phyloP scores from a whole-genome alignment of 2,888 invertebrate species.

The Metallyticus violacea region DNA sequence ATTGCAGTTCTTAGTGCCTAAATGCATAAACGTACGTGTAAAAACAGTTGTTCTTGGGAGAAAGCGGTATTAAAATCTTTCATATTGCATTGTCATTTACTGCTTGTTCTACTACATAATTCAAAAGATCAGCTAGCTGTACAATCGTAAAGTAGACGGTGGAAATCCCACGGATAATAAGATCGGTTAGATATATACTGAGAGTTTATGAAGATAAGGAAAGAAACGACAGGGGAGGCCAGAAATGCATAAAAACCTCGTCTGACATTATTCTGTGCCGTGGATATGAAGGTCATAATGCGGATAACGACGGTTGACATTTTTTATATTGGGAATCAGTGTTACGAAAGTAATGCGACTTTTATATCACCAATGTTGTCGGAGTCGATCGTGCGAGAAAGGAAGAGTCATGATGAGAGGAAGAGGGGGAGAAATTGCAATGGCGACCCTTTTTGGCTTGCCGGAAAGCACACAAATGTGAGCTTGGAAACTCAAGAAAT shows the following conservation, averaged over 20 bases:
- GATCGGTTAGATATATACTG: background rate
- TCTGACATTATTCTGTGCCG: background rate
- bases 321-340: slow-evolving; percentile 3
- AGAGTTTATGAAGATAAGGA: background rate
- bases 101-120: background rate
- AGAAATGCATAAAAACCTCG: background rate
- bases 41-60: too few relatives aligned
- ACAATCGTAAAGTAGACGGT: background rate
- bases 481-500: background rate
- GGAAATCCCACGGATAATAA: background rate
- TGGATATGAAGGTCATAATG: background rate
- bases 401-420: background rate
- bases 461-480: background rate
- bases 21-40: too few relatives aligned
- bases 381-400: background rate
- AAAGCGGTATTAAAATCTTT: too few relatives aligned
- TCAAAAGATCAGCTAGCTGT: background rate
- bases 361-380: slow-evolving; percentile 1
- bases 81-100: background rate
- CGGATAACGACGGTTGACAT: background rate
- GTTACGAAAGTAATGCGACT: background rate
- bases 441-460: background rate
- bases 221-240: background rate
- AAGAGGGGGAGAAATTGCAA: background rate
- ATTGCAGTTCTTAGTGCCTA: too few relatives aligned